Percentiles rank a stretch among this genome's conserved stretches.
Evolutionary conservation across 2,888 invertebrate species (phyloP).

Genomic region (Mellilla xanthometata): DNA sequence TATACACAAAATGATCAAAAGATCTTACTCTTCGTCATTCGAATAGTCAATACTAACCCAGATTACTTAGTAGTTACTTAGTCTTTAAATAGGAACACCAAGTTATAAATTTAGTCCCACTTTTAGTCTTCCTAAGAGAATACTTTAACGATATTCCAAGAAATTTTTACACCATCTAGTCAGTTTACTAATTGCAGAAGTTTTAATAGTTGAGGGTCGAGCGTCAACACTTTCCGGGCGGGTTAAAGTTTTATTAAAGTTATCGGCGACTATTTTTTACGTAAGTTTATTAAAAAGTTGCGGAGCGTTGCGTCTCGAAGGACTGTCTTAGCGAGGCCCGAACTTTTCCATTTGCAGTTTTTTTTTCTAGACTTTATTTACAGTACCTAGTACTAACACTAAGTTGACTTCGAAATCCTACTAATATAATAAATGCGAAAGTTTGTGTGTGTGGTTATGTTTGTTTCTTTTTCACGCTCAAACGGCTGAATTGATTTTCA

Average conservation of each 20-base stretch:
- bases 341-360: constrained; percentile 8
- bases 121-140: too few relatives aligned
- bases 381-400: too few relatives aligned
- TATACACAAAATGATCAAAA: too few relatives aligned
- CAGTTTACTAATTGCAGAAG: constrained; percentile 3
- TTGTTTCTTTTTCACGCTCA: too few relatives aligned
- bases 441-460: too few relatives aligned
- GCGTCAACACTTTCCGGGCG: constrained; percentile 7
- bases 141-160: not conserved
- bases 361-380: not conserved
- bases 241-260: constrained; percentile 1
- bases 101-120: too few relatives aligned
- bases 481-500: too few relatives aligned
- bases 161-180: not conserved
- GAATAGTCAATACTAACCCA: too few relatives aligned
- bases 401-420: not conserved
- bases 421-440: too few relatives aligned
- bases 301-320: constrained; percentile 6
- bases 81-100: too few relatives aligned
- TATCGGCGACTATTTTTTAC: constrained; percentile 10
- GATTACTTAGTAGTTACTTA: too few relatives aligned
- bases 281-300: constrained; percentile 11
- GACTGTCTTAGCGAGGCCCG: not conserved
- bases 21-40: too few relatives aligned
- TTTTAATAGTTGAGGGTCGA: not conserved